A percentile compares a stretch with the other conserved stretches of the same genome.
These are phyloP conservation scores for Ispidina picta DNA, from an alignment of 2,797 vertebrate species.

Conservation along the genomic window DNA sequence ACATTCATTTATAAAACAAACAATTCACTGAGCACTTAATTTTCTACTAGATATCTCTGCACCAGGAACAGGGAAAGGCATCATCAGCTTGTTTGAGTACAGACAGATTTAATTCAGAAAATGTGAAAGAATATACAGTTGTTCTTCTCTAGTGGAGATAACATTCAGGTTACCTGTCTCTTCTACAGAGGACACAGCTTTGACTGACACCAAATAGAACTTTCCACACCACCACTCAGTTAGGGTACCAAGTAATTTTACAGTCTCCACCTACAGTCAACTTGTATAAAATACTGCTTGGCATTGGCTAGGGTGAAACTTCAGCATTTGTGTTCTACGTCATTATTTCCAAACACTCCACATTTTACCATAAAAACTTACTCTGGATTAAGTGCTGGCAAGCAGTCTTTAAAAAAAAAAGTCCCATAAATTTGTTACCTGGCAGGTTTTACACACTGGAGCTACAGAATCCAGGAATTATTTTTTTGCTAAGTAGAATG, in stretches of 20 bases:
- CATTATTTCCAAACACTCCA: constrained; percentile 27
- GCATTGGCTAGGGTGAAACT: background rate
- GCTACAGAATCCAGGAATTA: background rate
- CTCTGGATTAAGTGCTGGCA: background rate
- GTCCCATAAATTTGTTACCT: background rate
- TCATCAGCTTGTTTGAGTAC: background rate
- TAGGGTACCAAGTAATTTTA: background rate
- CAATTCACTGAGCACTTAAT: background rate
- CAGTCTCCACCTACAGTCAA: background rate
- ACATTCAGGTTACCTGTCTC: background rate
- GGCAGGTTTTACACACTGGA: background rate
- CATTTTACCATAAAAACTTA: constrained; percentile 22
- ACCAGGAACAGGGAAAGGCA: background rate
- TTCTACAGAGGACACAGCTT: background rate
- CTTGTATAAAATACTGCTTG: background rate
- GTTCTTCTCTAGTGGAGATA: background rate
- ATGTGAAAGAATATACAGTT: background rate
- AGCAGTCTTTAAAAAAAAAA: background rate
- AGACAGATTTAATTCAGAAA: background rate
- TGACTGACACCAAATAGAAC: background rate
- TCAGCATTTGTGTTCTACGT: background rate
- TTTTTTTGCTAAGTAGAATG: background rate
- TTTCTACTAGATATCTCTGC: background rate
- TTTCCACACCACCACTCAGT: background rate
- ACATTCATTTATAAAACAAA: background rate